Evolutionary conservation across 2,797 vertebrate species (phyloP).

Genomic region (Meriones psammophilus): DNA sequence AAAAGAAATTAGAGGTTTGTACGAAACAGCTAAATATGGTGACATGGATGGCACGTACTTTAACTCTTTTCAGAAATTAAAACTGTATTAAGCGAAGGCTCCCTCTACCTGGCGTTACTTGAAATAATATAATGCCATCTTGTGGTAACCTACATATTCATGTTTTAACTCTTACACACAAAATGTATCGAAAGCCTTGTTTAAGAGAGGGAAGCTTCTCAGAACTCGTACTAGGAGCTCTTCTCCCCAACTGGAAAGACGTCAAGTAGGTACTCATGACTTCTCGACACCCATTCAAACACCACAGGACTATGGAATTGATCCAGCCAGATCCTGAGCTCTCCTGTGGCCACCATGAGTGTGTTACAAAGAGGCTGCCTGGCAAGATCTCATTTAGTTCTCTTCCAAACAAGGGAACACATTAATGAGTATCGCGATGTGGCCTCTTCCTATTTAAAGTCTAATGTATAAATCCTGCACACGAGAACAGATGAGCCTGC

Average conservation of each 20-base stretch:
- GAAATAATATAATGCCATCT: slow-evolving; percentile 82
- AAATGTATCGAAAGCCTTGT: background rate
- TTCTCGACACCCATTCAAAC: slow-evolving; percentile 8
- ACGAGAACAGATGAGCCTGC: background rate
- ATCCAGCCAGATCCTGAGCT: background rate
- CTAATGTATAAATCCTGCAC: background rate
- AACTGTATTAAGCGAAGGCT: slow-evolving; percentile 52
- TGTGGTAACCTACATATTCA: slow-evolving; percentile 76
- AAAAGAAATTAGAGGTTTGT: slow-evolving; percentile 64
- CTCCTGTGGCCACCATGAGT: accelerated
- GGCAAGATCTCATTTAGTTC: background rate
- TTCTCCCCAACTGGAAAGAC: background rate
- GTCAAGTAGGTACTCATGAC: background rate
- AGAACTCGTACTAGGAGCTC: background rate
- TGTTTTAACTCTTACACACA: slow-evolving; percentile 39
- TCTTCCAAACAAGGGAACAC: background rate
- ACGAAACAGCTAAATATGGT: slow-evolving; percentile 27
- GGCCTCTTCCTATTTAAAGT: background rate
- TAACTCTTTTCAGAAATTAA: slow-evolving; percentile 21
- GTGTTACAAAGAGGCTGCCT: background rate
- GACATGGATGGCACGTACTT: background rate
- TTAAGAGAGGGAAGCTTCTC: background rate
- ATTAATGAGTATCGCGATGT: background rate
- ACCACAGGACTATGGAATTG: background rate
- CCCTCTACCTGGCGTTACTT: slow-evolving; percentile 11